Evolutionary conservation across 1,140 invertebrate species (phyloP).

Genomic region (Pogonus chalceus): DNA sequence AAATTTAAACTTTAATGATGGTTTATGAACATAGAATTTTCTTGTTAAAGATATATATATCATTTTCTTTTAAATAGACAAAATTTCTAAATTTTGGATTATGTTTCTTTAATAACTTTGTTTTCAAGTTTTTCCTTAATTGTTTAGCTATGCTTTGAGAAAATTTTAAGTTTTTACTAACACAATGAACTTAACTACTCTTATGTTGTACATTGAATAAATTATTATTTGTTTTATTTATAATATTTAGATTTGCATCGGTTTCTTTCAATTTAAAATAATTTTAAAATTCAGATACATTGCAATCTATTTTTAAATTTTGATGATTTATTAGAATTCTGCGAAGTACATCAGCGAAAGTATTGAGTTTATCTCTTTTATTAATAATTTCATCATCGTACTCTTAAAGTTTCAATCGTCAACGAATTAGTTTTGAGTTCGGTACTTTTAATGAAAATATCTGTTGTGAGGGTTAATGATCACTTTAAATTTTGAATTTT

Average conservation of each 20-base stretch:
- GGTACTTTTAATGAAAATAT: slow-evolving; percentile 33
- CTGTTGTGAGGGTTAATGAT: slow-evolving; percentile 34
- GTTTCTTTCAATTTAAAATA: neutral
- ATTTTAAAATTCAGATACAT: too few species aligned
- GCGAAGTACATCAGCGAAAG: too few species aligned
- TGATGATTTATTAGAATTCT: too few species aligned
- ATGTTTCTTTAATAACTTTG: neutral
- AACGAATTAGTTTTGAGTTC: slow-evolving; percentile 25
- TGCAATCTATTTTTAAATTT: too few species aligned
- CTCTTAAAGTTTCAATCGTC: slow-evolving; percentile 27
- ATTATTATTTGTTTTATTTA: neutral
- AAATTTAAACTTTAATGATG: neutral
- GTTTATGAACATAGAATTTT: neutral
- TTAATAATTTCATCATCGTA: too few species aligned
- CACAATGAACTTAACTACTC: neutral
- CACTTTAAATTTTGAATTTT: slow-evolving; percentile 24
- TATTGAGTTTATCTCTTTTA: too few species aligned
- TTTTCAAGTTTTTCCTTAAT: neutral
- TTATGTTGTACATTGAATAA: neutral
- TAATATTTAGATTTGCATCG: neutral
- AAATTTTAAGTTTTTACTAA: neutral
- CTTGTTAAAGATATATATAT: neutral
- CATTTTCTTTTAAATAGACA: neutral
- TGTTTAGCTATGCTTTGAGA: neutral
- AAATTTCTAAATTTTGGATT: neutral